Percentiles rank a stretch among this genome's conserved stretches.
phyloP scores from a whole-genome alignment of 2,113 vertebrate genomes.

The Terrapene triunguis region DNA sequence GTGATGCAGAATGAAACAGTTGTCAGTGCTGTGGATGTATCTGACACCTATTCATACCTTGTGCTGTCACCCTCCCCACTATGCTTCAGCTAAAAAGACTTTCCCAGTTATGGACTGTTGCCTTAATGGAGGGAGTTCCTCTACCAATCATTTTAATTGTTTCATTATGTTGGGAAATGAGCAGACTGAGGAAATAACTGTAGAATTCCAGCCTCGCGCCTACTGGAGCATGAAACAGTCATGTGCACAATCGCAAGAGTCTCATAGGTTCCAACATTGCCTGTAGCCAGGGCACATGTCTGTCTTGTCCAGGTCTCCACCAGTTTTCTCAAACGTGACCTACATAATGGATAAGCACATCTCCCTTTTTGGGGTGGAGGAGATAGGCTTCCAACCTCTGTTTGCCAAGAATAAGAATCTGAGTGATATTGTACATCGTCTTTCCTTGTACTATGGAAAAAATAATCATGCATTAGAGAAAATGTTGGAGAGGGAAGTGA shows the following conservation, averaged over 20 bases:
- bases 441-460: background rate
- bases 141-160: background rate
- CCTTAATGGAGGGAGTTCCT: background rate
- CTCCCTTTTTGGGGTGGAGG: background rate
- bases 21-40: background rate
- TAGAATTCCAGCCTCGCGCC: background rate
- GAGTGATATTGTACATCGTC: background rate
- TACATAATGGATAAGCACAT: background rate
- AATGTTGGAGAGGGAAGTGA: background rate
- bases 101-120: background rate
- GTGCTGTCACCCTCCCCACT: background rate
- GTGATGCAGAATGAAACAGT: background rate
- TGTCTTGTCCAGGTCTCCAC: background rate
- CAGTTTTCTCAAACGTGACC: background rate
- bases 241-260: fast-evolving
- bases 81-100: background rate
- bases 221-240: background rate
- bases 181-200: background rate
- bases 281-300: background rate
- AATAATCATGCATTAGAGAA: background rate
- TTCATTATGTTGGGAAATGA: background rate
- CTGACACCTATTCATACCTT: background rate
- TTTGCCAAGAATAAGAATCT: background rate
- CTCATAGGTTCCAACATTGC: background rate
- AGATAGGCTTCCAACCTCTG: background rate